These are phyloP conservation scores for Galleria mellonella DNA, from an alignment of 1,140 invertebrate species.

Conservation along the genomic window DNA sequence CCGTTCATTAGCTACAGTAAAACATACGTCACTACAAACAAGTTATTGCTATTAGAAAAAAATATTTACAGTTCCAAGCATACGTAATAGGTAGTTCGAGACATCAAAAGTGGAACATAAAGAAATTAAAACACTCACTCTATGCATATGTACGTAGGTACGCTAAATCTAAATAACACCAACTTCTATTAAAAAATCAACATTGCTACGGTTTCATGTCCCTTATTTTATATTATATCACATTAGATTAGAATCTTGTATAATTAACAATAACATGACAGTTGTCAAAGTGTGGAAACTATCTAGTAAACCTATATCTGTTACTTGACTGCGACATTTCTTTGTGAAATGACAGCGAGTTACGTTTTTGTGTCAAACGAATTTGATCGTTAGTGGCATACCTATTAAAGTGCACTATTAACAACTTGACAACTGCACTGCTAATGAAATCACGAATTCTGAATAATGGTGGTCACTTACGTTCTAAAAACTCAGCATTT, in stretches of 20 bases:
- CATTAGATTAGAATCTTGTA: constrained; percentile 69
- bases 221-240: constrained; percentile 56
- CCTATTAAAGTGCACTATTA: no score
- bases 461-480: no score
- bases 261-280: constrained; percentile 26
- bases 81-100: constrained; percentile 30
- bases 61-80: constrained; percentile 46
- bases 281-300: constrained; percentile 8
- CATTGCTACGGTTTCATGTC: constrained; percentile 27
- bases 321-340: constrained; percentile 7
- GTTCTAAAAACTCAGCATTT: no score
- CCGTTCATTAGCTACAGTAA: constrained; percentile 12
- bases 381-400: no score
- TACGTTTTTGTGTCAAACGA: no score
- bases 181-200: constrained; percentile 20
- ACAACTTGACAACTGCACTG: no score
- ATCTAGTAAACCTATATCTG: constrained; percentile 2
- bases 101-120: constrained; percentile 59
- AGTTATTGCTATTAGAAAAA: constrained; percentile 64
- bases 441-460: no score
- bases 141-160: constrained; percentile 4
- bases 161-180: constrained; percentile 1
- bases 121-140: constrained; percentile 23
- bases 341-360: no score
- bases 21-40: constrained; percentile 28